Base-by-base conservation (phyloP, 2,113 vertebrate species). In the Chloroceryle aenea region DNA sequence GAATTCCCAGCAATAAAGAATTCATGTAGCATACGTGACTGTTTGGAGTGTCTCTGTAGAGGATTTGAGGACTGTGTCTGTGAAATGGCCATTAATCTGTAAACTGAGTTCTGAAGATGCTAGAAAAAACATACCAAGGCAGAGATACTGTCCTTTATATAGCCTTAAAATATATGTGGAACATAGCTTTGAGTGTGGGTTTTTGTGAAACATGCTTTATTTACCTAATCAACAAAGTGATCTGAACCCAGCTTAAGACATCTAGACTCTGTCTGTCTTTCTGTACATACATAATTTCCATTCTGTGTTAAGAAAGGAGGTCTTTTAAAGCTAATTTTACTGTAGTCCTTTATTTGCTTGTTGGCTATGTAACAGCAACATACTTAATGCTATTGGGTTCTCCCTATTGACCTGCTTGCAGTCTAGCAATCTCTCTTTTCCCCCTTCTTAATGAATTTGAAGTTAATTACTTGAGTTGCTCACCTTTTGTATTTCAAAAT, bases 321-420 rank as follows among this genome's bases (percentile, higher is more conserved):
- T 52, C 29, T 64, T 75, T 67, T 74, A 20, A 75, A 91, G 27
- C 8, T 4, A 59, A 3, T 26, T 11, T 45, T 85, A 36, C 20
- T 78, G 12, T 12, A 61, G 30, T 80, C 55, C 16, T 62, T 86
- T 48, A 21, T 75, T 80, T 87, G 32, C 26, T 63, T 27, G 5
- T 55, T 71, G 56, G 9, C 63, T 59, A 3, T 76, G 5, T 87
- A 80, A 27, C 32, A 73, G 38, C 53, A 77, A 12, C 9, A 1
- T 83, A 66, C 74, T 58, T 25, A 84, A 71, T 62, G 10, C 14
- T 69, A 45, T 86, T 36, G 53, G 21, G 23, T 92, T 73, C 36
- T 93, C 38, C 13, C 66, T 93, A 85, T n/a, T 84, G 89, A 90
- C 80, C 36, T 83, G 18, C 23, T 72, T 72, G 52, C 27, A 42